A percentile compares a stretch with the other conserved stretches of the same genome.
These are phyloP conservation scores for Onthophagus taurus DNA, from an alignment of 1,140 invertebrate species.

Conservation along the genomic window DNA sequence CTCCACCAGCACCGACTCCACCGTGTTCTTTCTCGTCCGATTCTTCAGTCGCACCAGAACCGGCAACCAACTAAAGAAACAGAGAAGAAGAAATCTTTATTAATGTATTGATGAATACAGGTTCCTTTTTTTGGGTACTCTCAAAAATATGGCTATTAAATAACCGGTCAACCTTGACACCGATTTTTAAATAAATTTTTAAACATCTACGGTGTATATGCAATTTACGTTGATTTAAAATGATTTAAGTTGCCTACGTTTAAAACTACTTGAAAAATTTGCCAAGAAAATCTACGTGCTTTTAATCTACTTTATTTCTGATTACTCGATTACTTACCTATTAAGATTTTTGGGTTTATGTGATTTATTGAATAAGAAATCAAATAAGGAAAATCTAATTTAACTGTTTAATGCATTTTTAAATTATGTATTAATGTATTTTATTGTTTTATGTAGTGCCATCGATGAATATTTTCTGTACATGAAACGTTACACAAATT, in stretches of 20 bases:
- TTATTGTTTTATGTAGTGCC: no score
- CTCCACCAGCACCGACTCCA: constrained; percentile 42
- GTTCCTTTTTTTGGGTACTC: neutral
- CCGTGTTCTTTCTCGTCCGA: constrained; percentile 46
- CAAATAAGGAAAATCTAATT: no score
- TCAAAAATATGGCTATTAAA: neutral
- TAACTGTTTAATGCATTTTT: no score
- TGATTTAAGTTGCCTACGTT: neutral
- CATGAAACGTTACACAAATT: no score
- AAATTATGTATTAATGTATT: no score
- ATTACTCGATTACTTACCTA: no score
- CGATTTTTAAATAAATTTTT: no score
- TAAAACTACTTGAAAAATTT: neutral
- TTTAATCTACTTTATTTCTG: no score
- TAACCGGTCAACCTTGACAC: neutral
- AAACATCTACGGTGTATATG: neutral
- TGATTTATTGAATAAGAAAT: no score
- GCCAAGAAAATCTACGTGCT: no score
- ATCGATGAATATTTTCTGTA: no score
- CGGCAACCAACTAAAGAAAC: constrained; percentile 55
- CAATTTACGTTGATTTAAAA: neutral
- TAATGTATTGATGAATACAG: neutral
- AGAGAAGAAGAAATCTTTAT: neutral
- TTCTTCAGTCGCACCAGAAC: constrained; percentile 49
- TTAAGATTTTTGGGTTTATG: no score